Conservation (phyloP, 2,797 vertebrate genomes). For the Phoeniculus purpureus region DNA sequence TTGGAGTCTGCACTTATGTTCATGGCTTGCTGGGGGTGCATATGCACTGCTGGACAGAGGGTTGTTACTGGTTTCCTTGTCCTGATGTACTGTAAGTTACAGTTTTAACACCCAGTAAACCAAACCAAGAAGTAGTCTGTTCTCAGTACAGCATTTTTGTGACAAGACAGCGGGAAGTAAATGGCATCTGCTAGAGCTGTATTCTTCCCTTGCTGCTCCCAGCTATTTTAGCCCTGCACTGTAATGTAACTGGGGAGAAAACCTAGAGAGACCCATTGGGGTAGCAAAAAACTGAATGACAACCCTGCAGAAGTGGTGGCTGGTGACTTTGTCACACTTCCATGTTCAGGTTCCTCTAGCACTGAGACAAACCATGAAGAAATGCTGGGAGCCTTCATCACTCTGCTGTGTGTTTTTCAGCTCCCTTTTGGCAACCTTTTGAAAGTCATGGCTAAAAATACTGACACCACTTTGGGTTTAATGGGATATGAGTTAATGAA, state of each 20-base stretch:
- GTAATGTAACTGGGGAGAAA: background rate
- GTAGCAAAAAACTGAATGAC: background rate
- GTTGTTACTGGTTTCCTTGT: background rate
- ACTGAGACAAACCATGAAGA: background rate
- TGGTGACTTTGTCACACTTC: background rate
- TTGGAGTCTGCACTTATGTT: background rate
- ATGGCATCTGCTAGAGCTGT: background rate
- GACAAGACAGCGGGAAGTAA: background rate
- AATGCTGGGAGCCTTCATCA: background rate
- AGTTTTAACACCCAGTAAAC: background rate
- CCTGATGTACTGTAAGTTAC: background rate
- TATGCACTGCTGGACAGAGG: background rate
- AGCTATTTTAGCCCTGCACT: background rate
- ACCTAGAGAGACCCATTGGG: background rate
- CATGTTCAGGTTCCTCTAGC: background rate
- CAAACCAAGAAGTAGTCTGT: background rate
- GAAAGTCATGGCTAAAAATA: slow-evolving; percentile 60
- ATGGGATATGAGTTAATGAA: background rate
- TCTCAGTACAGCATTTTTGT: background rate
- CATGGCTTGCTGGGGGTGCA: background rate
- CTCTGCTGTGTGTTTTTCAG: background rate
- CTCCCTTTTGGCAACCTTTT: slow-evolving; percentile 41
- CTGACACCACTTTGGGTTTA: background rate
- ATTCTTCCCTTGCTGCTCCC: background rate
- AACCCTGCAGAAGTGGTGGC: background rate